Conservation (phyloP, 2,797 vertebrate genomes). For the Phalanger gymnotis region DNA sequence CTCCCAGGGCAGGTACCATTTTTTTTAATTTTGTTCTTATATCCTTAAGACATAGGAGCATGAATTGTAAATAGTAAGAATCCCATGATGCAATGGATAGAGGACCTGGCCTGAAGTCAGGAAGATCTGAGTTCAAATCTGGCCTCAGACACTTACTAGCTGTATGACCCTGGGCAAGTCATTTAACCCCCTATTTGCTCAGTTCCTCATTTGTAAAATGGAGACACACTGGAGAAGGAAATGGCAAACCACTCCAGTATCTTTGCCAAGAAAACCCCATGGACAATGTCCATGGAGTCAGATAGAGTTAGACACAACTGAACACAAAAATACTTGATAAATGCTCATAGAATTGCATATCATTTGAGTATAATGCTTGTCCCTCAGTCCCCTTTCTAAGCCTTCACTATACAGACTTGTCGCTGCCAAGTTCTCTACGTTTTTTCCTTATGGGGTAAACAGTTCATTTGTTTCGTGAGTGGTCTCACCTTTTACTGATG, state of each 20-base stretch:
- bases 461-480: slow-evolving; percentile 12
- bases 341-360: background rate
- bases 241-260: background rate
- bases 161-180: background rate
- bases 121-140: slow-evolving; percentile 3
- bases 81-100: background rate
- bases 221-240: background rate
- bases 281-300: background rate
- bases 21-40: background rate
- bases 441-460: background rate
- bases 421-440: background rate
- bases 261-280: background rate
- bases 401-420: background rate
- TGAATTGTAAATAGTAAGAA: background rate
- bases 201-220: slow-evolving; percentile 3
- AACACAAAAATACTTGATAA: background rate
- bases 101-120: background rate
- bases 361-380: background rate
- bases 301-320: background rate
- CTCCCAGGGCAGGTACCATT: background rate
- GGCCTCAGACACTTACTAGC: background rate
- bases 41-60: no score
- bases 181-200: background rate
- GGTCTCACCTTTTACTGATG: background rate
- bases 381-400: background rate